Conservation (phyloP, 2,888 invertebrate genomes). For the Standfussiana lucernea region DNA sequence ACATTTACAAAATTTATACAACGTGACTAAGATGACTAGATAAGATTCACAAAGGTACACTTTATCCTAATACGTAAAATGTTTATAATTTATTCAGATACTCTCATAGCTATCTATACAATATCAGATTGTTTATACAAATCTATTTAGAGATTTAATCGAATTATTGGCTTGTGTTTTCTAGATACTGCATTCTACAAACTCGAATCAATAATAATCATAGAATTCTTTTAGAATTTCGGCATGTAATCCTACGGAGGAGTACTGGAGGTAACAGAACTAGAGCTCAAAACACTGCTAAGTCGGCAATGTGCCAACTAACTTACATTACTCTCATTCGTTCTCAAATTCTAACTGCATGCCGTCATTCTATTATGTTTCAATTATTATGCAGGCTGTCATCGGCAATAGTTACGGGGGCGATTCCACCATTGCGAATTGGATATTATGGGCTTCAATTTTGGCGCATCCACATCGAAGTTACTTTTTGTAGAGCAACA, state of each 20-base stretch:
- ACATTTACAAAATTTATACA: slow-evolving; percentile 73
- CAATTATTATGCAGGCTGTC: background rate
- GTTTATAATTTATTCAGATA: slow-evolving; percentile 21
- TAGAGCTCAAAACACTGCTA: background rate
- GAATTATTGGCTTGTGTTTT: slow-evolving; percentile 11
- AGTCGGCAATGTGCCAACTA: background rate
- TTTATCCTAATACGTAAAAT: slow-evolving; percentile 31
- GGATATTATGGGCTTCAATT: background rate
- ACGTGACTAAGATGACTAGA: slow-evolving; percentile 66
- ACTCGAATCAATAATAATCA: slow-evolving; percentile 7
- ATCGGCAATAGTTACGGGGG: background rate
- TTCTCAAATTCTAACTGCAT: background rate
- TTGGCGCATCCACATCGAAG: background rate
- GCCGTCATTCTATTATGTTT: background rate
- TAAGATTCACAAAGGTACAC: slow-evolving; percentile 45
- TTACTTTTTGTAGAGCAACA: background rate
- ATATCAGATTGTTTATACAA: slow-evolving; percentile 8
- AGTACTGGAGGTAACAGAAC: background rate
- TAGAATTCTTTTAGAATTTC: slow-evolving; percentile 6
- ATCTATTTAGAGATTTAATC: slow-evolving; percentile 11
- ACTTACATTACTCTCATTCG: background rate
- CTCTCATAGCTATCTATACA: slow-evolving; percentile 17
- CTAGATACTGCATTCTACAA: slow-evolving; percentile 17
- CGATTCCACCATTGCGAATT: background rate
- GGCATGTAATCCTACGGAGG: background rate